Evolutionary conservation across 2,888 invertebrate genomes (phyloP).

Genomic region (Mechanitis mazaeus): DNA sequence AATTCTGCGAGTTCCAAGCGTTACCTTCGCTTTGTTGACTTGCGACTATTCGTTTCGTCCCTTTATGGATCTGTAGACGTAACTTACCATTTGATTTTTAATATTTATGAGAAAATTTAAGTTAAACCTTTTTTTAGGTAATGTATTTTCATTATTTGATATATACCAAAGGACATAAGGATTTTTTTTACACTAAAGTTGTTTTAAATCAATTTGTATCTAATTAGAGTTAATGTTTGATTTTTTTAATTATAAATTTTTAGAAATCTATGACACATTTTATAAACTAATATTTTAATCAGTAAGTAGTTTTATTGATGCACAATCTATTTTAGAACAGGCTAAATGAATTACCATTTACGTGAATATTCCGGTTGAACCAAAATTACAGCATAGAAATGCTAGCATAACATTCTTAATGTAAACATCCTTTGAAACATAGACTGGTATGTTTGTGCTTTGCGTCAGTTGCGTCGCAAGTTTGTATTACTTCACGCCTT

Average conservation of each 20-base stretch:
- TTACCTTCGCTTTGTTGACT: constrained; percentile 21
- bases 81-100: background rate
- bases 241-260: no score
- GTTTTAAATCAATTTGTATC: no score
- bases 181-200: no score
- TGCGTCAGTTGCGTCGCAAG: constrained; percentile 25
- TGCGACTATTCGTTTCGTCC: constrained; percentile 13
- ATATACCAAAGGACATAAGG: background rate
- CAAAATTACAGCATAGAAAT: constrained; percentile 7
- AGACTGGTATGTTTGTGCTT: constrained; percentile 1
- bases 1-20: constrained; percentile 41
- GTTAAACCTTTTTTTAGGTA: no score
- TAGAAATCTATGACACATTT: no score
- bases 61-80: background rate
- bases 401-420: background rate
- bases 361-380: background rate
- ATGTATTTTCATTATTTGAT: background rate
- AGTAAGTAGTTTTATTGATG: no score
- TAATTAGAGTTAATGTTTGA: no score
- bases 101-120: no score
- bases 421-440: constrained; percentile 6
- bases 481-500: constrained; percentile 24
- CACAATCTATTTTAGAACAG: no score
- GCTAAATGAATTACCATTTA: background rate
- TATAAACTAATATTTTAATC: no score